A percentile compares a stretch with the other conserved stretches of the same genome.
Evolutionary conservation across 35 echinoderm and acorn worm genomes (phyloP).

Genomic region (Apostichopus japonicus): DNA sequence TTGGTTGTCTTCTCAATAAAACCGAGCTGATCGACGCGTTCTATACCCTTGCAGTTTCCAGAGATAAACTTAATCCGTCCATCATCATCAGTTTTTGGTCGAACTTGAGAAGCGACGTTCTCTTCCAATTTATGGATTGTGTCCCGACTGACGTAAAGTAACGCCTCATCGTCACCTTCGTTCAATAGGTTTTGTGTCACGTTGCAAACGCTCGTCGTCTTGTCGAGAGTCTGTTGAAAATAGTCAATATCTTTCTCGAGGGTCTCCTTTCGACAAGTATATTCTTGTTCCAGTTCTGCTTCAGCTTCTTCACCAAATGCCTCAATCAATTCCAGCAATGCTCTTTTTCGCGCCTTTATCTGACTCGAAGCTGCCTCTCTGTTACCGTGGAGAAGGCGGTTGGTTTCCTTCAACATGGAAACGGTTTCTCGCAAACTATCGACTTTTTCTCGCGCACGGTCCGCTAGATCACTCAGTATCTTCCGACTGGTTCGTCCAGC

Average conservation of each 20-base stretch:
- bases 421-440: conserved; percentile 66
- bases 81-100: conserved; percentile 71
- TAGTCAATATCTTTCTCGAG: conserved; percentile 76
- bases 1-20: conserved; percentile 49
- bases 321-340: conserved; percentile 70
- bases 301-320: conserved; percentile 68
- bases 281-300: conserved; percentile 77
- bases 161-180: conserved; percentile 82
- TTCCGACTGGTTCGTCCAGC: conserved; percentile 65
- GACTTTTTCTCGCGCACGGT: conserved; percentile 73
- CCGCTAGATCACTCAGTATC: conserved; percentile 63
- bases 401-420: conserved; percentile 75
- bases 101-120: conserved; percentile 55
- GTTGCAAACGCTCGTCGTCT: conserved; percentile 85
- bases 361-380: conserved; percentile 58
- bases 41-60: conserved; percentile 44
- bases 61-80: conserved; percentile 78
- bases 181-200: conserved; percentile 85
- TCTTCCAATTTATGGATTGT: conserved; percentile 84
- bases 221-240: conserved; percentile 73
- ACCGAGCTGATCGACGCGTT: conserved; percentile 31
- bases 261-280: conserved; percentile 49
- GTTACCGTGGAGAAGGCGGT: conserved; percentile 64
- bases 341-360: conserved; percentile 68
- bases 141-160: conserved; percentile 82